Percentiles rank a stretch among this genome's conserved stretches.
phyloP scores from a whole-genome alignment of 2,888 invertebrate genomes.

The Apamea anceps region DNA sequence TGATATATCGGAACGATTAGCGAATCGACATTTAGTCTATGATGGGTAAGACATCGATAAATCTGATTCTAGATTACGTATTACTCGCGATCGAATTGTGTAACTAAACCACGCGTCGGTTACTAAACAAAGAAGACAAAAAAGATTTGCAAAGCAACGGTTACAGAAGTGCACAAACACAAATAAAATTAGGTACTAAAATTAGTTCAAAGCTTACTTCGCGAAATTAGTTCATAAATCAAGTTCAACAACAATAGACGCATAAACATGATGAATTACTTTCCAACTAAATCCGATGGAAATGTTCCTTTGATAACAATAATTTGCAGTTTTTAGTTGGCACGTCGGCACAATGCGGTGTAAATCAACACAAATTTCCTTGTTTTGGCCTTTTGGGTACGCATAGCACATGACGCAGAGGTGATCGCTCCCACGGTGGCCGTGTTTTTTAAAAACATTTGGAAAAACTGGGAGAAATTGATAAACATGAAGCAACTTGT shows the following conservation, averaged over 20 bases:
- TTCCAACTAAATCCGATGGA: constrained; percentile 38
- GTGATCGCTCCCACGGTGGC: constrained; percentile 54
- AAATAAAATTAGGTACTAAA: neutral
- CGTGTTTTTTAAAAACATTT: constrained; percentile 35
- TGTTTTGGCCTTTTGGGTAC: constrained; percentile 66
- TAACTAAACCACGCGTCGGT: neutral
- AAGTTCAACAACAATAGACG: constrained; percentile 49
- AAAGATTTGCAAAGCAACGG: neutral
- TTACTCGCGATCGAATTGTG: neutral
- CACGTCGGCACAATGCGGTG: constrained; percentile 63
- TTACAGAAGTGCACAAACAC: neutral
- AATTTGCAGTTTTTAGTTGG: constrained; percentile 47
- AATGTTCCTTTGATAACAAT: constrained; percentile 29
- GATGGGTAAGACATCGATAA: neutral
- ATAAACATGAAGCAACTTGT: neutral
- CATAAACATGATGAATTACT: constrained; percentile 54
- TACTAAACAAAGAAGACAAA: neutral
- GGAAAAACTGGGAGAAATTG: neutral
- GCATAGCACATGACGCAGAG: constrained; percentile 49
- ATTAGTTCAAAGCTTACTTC: constrained; percentile 17
- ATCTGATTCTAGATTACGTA: neutral
- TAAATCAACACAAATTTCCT: constrained; percentile 69
- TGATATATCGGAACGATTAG: constrained; percentile 20
- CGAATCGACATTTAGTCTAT: neutral
- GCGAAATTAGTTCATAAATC: constrained; percentile 40